Evolutionary conservation across 30 jellyfish, hydroid and myxozoan species (phyloP), one percentile per base, ranked within the genome.

Genomic region (Clytia hemisphaerica): DNA sequence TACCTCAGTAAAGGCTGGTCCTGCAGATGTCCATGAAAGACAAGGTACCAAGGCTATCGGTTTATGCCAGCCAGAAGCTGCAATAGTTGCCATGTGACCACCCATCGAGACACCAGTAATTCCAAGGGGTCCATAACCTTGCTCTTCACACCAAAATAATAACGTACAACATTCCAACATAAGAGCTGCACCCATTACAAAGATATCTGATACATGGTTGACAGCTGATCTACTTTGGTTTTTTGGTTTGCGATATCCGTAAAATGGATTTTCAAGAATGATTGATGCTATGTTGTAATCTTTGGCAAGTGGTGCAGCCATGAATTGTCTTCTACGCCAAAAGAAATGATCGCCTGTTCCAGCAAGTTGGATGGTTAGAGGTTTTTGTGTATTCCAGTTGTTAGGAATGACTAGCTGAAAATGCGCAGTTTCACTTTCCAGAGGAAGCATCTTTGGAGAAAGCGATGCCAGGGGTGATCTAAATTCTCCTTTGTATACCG

Each of bases 291-390:
- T 81, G 31, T 64, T 70, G 38, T 69, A 48, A 55, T 86, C 93
- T 48, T 86, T 79, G 9, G 72, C 86, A 30, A 86, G 44, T 3
- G 96, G 96, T 62, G 69, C 38, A 6, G 96, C 96, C 94, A 86
- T 79, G 66, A 74, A 76, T 14, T 78, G 83, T 30, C 93, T 59
- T 42, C 96, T 58, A 51, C 96, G 37, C 96, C 96, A 86, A 50
- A 79, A 86, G 53, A 32, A 75, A 64, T 86, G 96, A 61, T 86
- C 96, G 1, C 96, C 96, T 6, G 96, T 86, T 2, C 96, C 96
- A 47, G 94, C 96, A 16, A 78, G 73, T 54, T 86, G 96, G 7
- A 86, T 73, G 40, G 92, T 72, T 3, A 86, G 48, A 1, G 96
- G 83, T 51, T 80, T 66, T 6, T 61, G 24, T 1, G 66, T 63